Percentiles rank a stretch among this genome's conserved stretches.
Evolutionary conservation across 92 coral and sea anemone species (phyloP).

Genomic region (Plumapathes pennacea): DNA sequence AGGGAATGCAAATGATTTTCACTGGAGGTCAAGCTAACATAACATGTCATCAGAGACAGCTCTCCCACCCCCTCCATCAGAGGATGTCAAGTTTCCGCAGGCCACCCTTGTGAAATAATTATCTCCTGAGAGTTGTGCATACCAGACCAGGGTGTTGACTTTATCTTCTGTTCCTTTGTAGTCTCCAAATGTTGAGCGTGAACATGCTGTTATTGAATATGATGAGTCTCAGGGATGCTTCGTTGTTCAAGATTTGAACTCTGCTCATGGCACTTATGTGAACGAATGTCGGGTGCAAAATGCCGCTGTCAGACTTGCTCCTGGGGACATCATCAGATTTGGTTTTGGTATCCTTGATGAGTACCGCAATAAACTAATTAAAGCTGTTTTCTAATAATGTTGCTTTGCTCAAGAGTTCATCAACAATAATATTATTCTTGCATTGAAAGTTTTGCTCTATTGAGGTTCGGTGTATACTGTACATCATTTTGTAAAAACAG

Average conservation of each 20-base stretch:
- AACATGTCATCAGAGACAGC: too few species aligned
- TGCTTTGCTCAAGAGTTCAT: neutral
- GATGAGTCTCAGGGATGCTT: conserved; percentile 75
- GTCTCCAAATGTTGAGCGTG: conserved; percentile 76
- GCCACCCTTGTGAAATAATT: too few species aligned
- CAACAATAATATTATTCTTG: neutral
- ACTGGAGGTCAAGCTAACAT: too few species aligned
- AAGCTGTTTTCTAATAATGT: neutral
- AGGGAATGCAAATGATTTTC: too few species aligned
- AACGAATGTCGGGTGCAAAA: conserved; percentile 90
- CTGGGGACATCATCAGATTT: conserved; percentile 84
- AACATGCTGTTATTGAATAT: conserved; percentile 78
- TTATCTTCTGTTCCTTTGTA: conserved; percentile 11
- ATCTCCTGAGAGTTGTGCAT: too few species aligned
- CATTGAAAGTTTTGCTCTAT: neutral
- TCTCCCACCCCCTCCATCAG: too few species aligned
- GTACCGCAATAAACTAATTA: neutral
- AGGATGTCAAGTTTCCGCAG: too few species aligned
- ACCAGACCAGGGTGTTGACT: too few species aligned
- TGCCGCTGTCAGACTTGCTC: conserved; percentile 88
- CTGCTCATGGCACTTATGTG: conserved; percentile 87
- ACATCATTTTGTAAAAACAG: too few species aligned
- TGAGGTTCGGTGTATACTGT: neutral
- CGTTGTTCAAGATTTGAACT: conserved; percentile 80
- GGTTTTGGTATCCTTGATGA: conserved; percentile 90